A percentile compares a stretch with the other conserved stretches of the same genome.
Conservation (phyloP, 2,797 vertebrate species). For the Aeoliscus strigatus region DNA sequence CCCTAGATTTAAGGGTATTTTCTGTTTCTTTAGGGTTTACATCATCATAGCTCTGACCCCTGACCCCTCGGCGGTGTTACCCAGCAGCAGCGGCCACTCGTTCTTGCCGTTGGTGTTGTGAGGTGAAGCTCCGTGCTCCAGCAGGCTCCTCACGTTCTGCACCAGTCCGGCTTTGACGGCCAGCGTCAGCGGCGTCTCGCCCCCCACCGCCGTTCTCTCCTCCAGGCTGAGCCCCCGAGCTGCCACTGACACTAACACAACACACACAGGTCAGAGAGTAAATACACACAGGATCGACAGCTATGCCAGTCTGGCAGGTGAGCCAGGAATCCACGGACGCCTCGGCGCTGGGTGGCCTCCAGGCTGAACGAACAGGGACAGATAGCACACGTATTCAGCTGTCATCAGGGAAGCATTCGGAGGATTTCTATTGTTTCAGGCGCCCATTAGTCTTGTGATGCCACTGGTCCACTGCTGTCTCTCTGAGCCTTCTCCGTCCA, state of each 20-base stretch:
- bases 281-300: conserved; percentile 30
- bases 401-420: neutral
- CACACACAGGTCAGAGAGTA: conserved; percentile 4
- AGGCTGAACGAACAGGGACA: neutral
- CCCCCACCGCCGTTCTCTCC: conserved; percentile 74
- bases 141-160: conserved; percentile 74
- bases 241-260: conserved; percentile 36
- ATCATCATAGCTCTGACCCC: no score
- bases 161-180: conserved; percentile 74
- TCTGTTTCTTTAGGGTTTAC: no score
- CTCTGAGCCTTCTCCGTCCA: no score
- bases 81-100: conserved; percentile 82
- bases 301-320: conserved; percentile 18
- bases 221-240: conserved; percentile 77
- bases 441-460: no score
- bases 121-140: conserved; percentile 79
- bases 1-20: no score
- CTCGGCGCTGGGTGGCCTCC: conserved; percentile 1
- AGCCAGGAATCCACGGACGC: neutral
- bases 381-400: conserved; percentile 24
- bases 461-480: no score
- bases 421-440: no score
- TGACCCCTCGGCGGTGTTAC: no score
- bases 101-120: conserved; percentile 80
- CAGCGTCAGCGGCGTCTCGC: conserved; percentile 83